Base-by-base conservation (phyloP, 2,888 invertebrate species). In the Erannis defoliaria region DNA sequence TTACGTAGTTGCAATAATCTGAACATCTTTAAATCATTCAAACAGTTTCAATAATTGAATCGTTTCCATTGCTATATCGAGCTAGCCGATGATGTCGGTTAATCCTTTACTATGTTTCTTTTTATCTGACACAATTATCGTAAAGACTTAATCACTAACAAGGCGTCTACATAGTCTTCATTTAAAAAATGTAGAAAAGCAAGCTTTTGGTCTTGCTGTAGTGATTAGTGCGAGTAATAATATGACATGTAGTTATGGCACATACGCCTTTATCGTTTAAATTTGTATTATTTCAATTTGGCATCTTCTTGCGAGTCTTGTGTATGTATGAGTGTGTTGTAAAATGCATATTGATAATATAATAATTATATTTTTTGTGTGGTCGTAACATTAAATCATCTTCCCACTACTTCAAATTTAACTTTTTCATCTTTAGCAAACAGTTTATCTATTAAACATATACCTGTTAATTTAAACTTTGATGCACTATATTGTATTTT, bases 131-230 rank as follows among this genome's bases (percentile, higher is more conserved):
- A 43, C 18, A 37, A 40, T 55, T 45, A 65, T 62, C 58, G 14
- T 50, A 57, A 61, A 56, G 43, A 33, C 55, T 55, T 57, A 55
- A 65, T 62, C 49, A 43, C 48, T 42, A 37, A 53, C 23, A 9
- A 65, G 46, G 40, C 16, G 58, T 40, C 19, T 53, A 19, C 26
- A 23, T 46, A 23, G 12, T 46, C 10, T 31, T 43, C 46, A 26
- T 29, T 38, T 16, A 19, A 51, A n/a, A 55, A 29, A 38, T 29
- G 26, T 16, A 18, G 26, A 29, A 6, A 2, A 16, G 14, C 37
- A 37, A 46, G 35, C 23, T 50, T 26, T 16, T 38, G 16, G 10
- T 19, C 37, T 29, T 2, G 37, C 23, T 51, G 35, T 38, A 26
- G 26, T 38, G 5, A 16, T 16, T 26, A 45, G 29, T 43, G n/a